Evolutionary conservation across 2,113 vertebrate species (phyloP).

Genomic region (Pseudonaja textilis): DNA sequence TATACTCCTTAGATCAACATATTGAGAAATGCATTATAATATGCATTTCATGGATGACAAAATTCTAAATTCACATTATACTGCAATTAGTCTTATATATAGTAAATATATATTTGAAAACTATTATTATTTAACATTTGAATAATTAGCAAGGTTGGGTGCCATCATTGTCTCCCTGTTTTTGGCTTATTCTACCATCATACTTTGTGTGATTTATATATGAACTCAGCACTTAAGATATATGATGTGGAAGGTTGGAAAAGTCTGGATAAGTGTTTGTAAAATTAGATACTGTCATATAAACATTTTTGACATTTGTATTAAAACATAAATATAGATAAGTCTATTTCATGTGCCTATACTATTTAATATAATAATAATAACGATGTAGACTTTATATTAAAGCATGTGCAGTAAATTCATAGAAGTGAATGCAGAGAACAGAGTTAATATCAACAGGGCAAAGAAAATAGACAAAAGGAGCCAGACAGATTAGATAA

Average conservation of each 20-base stretch:
- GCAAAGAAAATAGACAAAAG: conserved; percentile 9
- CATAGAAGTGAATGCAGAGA: not conserved
- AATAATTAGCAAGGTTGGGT: not conserved
- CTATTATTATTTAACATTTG: not conserved
- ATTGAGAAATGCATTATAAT: not conserved
- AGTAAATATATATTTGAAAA: not conserved
- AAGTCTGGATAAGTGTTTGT: not conserved
- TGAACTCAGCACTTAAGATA: not conserved
- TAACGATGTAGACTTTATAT: not conserved
- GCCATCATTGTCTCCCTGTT: not conserved
- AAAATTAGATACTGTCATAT: not conserved
- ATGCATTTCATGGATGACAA: not conserved
- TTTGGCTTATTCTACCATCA: not conserved
- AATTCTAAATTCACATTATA: not conserved
- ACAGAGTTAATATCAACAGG: not conserved
- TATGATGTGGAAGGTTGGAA: not conserved
- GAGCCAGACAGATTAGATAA: conserved; percentile 33
- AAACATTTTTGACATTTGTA: not conserved
- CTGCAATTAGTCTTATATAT: not conserved
- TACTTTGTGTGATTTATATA: not conserved
- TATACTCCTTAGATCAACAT: not conserved
- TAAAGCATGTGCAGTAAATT: not conserved
- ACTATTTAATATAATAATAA: not conserved
- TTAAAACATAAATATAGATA: not conserved
- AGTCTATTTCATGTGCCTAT: not conserved